Evolutionary conservation across 1,140 invertebrate species (phyloP).

Genomic region (Dermatophagoides farinae): DNA sequence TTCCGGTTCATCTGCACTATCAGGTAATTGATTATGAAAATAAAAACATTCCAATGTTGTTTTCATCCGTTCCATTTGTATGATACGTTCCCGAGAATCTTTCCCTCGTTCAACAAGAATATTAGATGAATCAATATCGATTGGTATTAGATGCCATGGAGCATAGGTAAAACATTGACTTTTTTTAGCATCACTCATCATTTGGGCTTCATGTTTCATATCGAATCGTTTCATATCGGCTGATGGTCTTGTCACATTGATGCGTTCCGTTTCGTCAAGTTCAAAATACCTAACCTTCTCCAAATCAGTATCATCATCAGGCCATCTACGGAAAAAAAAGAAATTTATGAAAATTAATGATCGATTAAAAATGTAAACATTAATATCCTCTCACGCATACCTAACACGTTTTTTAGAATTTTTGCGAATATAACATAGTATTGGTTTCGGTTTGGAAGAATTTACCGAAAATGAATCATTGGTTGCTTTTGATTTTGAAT

Average conservation of each 20-base stretch:
- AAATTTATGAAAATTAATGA: background rate
- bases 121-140: background rate
- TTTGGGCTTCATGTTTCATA: constrained; percentile 5
- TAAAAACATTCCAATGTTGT: constrained; percentile 3
- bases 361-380: background rate
- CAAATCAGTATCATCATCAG: background rate
- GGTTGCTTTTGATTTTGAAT: too few relatives aligned
- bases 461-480: too few relatives aligned
- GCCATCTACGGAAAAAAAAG: background rate
- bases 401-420: constrained; percentile 4
- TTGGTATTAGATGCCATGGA: constrained; percentile 3
- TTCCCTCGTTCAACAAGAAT: background rate
- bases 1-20: constrained; percentile 2
- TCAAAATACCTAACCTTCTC: constrained; percentile 7
- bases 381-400: background rate
- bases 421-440: background rate
- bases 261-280: constrained; percentile 11
- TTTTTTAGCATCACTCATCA: constrained; percentile 6
- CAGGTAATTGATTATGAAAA: background rate
- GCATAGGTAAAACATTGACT: background rate
- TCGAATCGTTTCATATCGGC: constrained; percentile 6
- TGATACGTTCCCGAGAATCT: background rate
- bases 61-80: background rate
- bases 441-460: background rate
- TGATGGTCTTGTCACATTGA: constrained; percentile 5